Percentiles rank a stretch among this genome's conserved stretches.
Conservation (phyloP, 1,140 invertebrate species). For the Cyphomyrmex costatus region DNA sequence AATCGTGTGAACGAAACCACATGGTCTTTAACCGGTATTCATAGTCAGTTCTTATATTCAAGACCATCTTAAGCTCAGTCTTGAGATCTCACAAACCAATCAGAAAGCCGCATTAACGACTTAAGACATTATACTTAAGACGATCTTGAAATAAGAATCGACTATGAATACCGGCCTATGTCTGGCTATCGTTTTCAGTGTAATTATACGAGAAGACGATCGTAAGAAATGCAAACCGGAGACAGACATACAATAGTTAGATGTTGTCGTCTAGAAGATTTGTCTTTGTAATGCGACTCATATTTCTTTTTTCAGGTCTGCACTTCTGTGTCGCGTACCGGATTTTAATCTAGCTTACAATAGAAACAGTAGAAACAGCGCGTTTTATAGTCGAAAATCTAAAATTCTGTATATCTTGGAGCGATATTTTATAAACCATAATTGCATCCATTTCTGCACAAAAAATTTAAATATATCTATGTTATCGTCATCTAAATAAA, state of each 20-base stretch:
- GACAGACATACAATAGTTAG: not conserved
- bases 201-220: conserved; percentile 1
- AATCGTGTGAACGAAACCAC: not conserved
- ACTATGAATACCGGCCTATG: too few relatives aligned
- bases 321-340: not conserved
- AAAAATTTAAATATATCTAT: not conserved
- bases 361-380: not conserved
- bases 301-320: conserved; percentile 14
- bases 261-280: conserved; percentile 34
- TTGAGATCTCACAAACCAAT: too few relatives aligned
- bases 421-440: not conserved
- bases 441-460: not conserved
- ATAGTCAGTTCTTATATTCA: too few relatives aligned
- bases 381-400: not conserved
- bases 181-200: not conserved
- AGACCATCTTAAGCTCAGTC: too few relatives aligned
- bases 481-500: not conserved
- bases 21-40: too few relatives aligned
- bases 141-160: too few relatives aligned
- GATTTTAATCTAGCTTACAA: too few relatives aligned
- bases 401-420: not conserved
- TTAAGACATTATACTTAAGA: too few relatives aligned
- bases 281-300: conserved; percentile 20
- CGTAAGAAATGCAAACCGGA: not conserved
- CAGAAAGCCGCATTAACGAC: too few relatives aligned